Evolutionary conservation across 2,797 vertebrate genomes (phyloP), one percentile per base, ranked within the genome.

Genomic region (Triplophysa yarkandensis): DNA sequence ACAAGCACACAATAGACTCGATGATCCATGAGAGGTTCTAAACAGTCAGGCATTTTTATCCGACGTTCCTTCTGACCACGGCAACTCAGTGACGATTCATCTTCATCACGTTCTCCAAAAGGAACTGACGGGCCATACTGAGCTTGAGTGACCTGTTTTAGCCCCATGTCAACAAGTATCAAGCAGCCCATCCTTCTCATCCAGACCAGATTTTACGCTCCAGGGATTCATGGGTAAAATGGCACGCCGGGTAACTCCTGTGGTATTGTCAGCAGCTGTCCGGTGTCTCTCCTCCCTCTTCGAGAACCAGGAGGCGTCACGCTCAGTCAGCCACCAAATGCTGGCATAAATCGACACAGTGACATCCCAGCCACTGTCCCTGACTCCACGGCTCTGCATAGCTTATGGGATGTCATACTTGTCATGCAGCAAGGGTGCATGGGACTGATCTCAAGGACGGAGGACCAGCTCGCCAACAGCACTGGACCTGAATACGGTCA

Each of bases 251-350:
- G 68, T 43, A 69, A 70, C 61, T 77, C 71, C 32, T 60, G 69
- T 71, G 75, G 55, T 46, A 58, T 77, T 79, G 62, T 66, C 36
- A 65, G 62, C 78, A 73, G 61, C 76, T 70, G 57, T 70, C 70
- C 55, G 65, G 62, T 78, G 58, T 77, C 71, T 77, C 57, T 68
- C 43, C 66, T 41, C 43, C 32, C 27, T 63, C 60, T 68, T 57
- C 46, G 62, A 66, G 61, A 62, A 60, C 79, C 63, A 65, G 30
- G 41, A 68, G 52, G 76, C 68, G 68, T 81, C 74, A 85, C 41
- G 75, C 66, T 81, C 71, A 70, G 79, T 55, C 57, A 74, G 74
- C 78, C 74, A 78, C 77, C 44, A 80, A 82, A 82, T 77, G 70
- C 32, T 62, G 57, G 70, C 77, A 78, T 78, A 82, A 83, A 82